phyloP scores from a whole-genome alignment of 2,797 vertebrate genomes.

The Tapirus indicus region DNA sequence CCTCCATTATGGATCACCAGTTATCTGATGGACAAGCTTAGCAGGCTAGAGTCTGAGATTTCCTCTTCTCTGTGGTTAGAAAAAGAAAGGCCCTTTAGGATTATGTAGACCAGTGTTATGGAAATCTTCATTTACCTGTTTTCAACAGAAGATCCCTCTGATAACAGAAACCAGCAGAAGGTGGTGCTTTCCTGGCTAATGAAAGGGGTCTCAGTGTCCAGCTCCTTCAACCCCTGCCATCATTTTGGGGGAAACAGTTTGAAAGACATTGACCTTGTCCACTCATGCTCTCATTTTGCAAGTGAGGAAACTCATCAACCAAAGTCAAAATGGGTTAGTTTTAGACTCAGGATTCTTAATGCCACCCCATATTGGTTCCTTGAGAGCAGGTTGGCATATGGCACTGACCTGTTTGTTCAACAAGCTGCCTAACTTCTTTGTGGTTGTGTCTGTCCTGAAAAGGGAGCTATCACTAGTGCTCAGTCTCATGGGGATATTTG shows the following conservation, averaged over 20 bases:
- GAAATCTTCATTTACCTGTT: neutral
- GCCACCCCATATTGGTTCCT: too few species aligned
- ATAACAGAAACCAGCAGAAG: neutral
- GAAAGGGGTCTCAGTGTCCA: neutral
- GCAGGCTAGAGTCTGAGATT: neutral
- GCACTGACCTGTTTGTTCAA: too few species aligned
- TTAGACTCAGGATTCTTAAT: neutral
- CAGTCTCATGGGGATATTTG: neutral
- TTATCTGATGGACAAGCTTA: neutral
- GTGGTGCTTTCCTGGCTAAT: neutral
- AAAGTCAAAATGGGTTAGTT: neutral
- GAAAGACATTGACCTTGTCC: neutral
- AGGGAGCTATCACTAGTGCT: too few species aligned
- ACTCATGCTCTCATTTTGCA: neutral
- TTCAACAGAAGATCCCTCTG: neutral
- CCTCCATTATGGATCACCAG: accelerated
- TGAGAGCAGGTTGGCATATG: neutral
- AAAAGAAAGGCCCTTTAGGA: neutral
- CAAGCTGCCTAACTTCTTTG: neutral
- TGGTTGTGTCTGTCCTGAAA: neutral
- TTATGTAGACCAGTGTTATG: neutral
- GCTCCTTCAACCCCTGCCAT: neutral
- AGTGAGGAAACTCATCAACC: neutral
- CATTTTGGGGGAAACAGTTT: neutral
- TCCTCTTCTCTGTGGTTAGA: neutral